Conservation (phyloP, 2,113 vertebrate genomes). For the Seriola quinqueradiata region DNA sequence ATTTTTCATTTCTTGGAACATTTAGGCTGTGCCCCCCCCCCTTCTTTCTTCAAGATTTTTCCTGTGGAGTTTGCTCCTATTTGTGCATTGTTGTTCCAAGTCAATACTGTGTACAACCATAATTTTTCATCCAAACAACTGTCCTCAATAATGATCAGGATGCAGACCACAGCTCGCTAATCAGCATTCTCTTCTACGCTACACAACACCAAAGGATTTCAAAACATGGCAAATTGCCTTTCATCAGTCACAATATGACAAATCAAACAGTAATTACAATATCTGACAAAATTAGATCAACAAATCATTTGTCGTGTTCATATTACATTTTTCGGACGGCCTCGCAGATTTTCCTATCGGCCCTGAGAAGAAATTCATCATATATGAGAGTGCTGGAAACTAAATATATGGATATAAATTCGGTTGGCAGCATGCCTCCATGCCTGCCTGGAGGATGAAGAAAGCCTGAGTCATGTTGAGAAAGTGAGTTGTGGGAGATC, state of each 20-base stretch:
- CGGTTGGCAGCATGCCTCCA: slow-evolving; percentile 47
- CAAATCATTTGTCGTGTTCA: slow-evolving; percentile 71
- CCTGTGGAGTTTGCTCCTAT: slow-evolving; percentile 20
- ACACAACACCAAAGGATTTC: slow-evolving; percentile 44
- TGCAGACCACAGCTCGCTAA: slow-evolving; percentile 53
- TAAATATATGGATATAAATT: slow-evolving; percentile 75
- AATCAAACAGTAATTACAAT: slow-evolving; percentile 81
- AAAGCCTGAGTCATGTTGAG: slow-evolving; percentile 66
- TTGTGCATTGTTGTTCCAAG: slow-evolving; percentile 51
- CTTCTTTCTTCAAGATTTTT: neutral
- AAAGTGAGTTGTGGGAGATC: slow-evolving; percentile 61
- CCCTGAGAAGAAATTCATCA: slow-evolving; percentile 63
- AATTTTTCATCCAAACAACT: slow-evolving; percentile 65
- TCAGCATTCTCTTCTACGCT: slow-evolving; percentile 50
- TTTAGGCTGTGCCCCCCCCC: no score
- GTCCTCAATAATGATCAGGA: slow-evolving; percentile 59
- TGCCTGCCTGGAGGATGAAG: slow-evolving; percentile 53
- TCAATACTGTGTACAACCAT: slow-evolving; percentile 45
- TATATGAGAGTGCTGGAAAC: slow-evolving; percentile 53
- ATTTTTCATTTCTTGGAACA: slow-evolving; percentile 27
- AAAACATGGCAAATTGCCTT: slow-evolving; percentile 49
- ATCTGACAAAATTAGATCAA: slow-evolving; percentile 69
- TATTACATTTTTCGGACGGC: slow-evolving; percentile 28
- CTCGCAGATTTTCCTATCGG: slow-evolving; percentile 36
- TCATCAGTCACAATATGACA: slow-evolving; percentile 71